Evolutionary conservation across 2,797 vertebrate genomes (phyloP), one percentile per base, ranked within the genome.

Genomic region (Sternarchorhynchus goeldii): DNA sequence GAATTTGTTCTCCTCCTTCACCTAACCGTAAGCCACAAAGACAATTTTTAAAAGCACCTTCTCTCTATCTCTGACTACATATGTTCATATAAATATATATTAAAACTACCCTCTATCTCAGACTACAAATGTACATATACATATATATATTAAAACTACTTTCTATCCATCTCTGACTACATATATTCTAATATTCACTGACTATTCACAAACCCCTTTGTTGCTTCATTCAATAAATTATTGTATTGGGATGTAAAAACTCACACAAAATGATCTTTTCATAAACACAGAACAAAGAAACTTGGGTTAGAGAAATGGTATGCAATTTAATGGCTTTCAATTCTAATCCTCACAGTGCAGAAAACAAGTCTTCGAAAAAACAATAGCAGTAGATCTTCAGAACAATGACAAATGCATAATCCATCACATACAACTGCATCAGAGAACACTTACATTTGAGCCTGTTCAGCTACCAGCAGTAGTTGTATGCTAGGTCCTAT

Each of bases 301-400:
- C 41, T 1, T 1, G 25, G 25, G 25, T 25, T 25, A 8, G 7
- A 62, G n/a, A 53, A n/a, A 12, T 50, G 12, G 45, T 50, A 50
- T 25, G 14, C 8, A 21, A 20, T 79, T 69, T 75, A 75, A 69
- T 62, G 41, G 64, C 77, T 79, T 79, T 68, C 12, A 20, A 5
- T 55, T 74, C 14, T 60, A 73, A 57, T 71, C 45, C 10, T 12
- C 7, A 55, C 25, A 75, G 34, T 31, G 10, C 29, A 60, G 12
- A 64, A 57, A 71, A 39, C 39, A 25, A 10, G 8, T 39, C 12
- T 60, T 36, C 21, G 20, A 71, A 55, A 63, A 18, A 58, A 55
- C 2, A 73, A 50, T 20, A 6, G 7, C 10, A 31, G 31, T 59
- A 57, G 8, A 29, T 41, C 57, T 34, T 31, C 32, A 58, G 58